Evolutionary conservation across 1,140 invertebrate genomes (phyloP), one percentile per base, ranked within the genome.

Genomic region (Chymomyza costata): DNA sequence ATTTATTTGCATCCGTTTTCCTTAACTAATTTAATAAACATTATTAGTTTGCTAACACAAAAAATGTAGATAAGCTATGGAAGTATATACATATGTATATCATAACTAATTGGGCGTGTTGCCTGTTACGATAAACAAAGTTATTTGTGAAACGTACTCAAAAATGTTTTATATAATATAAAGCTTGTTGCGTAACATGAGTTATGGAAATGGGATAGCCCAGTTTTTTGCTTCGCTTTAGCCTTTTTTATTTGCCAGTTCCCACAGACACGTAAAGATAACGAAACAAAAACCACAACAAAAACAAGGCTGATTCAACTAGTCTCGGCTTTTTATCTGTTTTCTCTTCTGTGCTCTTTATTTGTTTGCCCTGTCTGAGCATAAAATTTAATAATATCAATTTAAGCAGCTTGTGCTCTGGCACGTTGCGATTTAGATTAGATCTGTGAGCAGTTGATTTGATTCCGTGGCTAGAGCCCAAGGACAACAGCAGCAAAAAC

Each of bases 51-150:
- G n/a, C n/a, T n/a, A n/a, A n/a, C n/a, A n/a, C n/a, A n/a, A n/a
- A n/a, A n/a, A n/a, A n/a, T n/a, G n/a, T n/a, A n/a, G n/a, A n/a
- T n/a, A n/a, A n/a, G n/a, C n/a, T n/a, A n/a, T n/a, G n/a, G n/a
- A n/a, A n/a, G n/a, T n/a, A n/a, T n/a, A n/a, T n/a, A n/a, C n/a
- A n/a, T n/a, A n/a, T n/a, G n/a, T 25, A 67, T 52, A 67, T 64
- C 53, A 55, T 48, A 61, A 49, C 68, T 68, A 73, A 73, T 67
- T 67, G 64, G 53, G 46, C 58, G 63, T 59, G 54, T 56, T 52
- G 43, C n/a, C 37, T 11, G 6, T 8, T 39, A 34, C 45, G 40
- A 73, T 55, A 67, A 67, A 74, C 59, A 58, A 55, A 41, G 38
- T 37, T 53, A 56, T 68, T 62, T 57, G 25, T 28, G 25, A 6